Evolutionary conservation across 1,140 invertebrate genomes (phyloP), one percentile per base, ranked within the genome.

Genomic region (Steinernema khuongi): DNA sequence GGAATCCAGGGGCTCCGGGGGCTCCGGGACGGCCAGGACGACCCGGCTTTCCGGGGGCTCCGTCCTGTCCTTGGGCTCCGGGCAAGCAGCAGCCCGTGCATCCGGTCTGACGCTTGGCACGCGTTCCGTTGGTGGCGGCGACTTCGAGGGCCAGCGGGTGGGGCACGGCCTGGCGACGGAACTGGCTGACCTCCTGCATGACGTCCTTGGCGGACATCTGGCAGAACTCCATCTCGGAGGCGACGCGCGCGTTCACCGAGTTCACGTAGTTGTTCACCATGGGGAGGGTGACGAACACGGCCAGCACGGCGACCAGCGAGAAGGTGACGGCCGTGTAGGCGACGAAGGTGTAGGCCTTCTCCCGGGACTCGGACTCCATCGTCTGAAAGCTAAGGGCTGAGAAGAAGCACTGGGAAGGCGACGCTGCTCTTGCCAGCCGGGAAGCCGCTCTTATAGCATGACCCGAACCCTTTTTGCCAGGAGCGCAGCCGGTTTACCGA

Each of bases 221-320:
- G 77, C 82, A 84, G 68, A 84, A 85, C 32, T 85, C 84, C 83
- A 85, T 85, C 70, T 84, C 82, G 33, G 77, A 67, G 36, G 85
- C 79, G 1, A 84, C 83, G 17, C 84, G 74, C 26, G 72, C 67
- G 67, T 84, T 81, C 11, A 84, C 81, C 43, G 70, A 78, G 74
- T 81, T 84, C 29, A 84, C 79, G 72, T 84, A 84, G 68, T 84
- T 85, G 75, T 84, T 84, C n/a, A 84, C 82, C 44, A 84, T 78
- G 17, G 82, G 82, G 31, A 84, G 67, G 7, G 82, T 85, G 43
- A 85, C 78, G 44, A 85, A 84, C 0, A 85, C 80, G 11, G 84
- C 78, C n/a, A 84, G 73, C 66, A 84, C 81, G 18, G 82, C 81
- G 17, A 78, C 68, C 22, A 84, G 70, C 19, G 82, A 84, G 67